A percentile compares a stretch with the other conserved stretches of the same genome.
phyloP scores from a whole-genome alignment of 2,797 vertebrate species.

The Aldrovandia affinis region DNA sequence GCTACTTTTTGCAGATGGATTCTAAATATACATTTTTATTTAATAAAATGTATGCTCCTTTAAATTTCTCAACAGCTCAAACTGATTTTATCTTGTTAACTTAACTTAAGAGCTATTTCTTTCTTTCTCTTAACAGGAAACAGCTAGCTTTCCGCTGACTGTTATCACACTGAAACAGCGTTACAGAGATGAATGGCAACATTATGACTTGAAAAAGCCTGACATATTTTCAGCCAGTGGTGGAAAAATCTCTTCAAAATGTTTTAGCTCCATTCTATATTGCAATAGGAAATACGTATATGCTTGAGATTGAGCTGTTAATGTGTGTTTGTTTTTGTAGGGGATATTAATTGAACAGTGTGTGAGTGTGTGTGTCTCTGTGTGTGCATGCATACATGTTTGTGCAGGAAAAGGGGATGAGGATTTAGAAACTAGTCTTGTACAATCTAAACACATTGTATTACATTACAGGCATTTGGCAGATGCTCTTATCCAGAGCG shows the following conservation, averaged over 20 bases:
- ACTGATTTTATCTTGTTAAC: not conserved
- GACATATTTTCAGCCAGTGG: not conserved
- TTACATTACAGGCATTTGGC: no score
- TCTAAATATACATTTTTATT: no score
- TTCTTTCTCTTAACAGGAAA: constrained; percentile 40
- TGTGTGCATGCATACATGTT: no score
- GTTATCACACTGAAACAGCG: constrained; percentile 46
- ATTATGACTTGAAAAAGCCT: not conserved
- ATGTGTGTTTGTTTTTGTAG: not conserved
- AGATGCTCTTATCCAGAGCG: no score
- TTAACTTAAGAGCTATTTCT: not conserved
- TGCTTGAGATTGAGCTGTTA: not conserved
- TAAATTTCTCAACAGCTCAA: no score
- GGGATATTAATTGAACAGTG: no score
- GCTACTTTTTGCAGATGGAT: no score
- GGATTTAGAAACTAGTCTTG: not conserved
- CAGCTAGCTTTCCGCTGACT: constrained; percentile 34
- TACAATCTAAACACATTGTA: not conserved
- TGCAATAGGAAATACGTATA: not conserved
- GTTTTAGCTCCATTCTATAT: not conserved
- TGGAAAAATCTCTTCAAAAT: not conserved
- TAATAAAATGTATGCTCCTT: no score
- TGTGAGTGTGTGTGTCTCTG: no score
- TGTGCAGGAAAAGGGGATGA: not conserved
- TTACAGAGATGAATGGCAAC: not conserved